phyloP scores from a whole-genome alignment of 1,140 invertebrate species.

The Eubasilissa regina region DNA sequence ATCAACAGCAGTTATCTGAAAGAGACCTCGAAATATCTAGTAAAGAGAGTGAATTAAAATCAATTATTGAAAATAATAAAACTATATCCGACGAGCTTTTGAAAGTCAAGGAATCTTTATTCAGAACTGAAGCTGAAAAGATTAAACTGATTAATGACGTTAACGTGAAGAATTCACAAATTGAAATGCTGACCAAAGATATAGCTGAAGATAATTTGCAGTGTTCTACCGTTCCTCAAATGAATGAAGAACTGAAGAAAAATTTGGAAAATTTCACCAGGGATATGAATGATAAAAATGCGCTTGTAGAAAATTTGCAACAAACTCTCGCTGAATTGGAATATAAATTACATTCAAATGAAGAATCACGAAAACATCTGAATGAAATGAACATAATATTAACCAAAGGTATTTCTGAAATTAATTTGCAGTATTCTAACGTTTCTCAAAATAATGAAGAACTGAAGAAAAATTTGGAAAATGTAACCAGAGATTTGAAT shows the following conservation, averaged over 20 bases:
- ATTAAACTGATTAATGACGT: neutral
- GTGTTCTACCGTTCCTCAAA: constrained; percentile 12
- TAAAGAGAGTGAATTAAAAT: constrained; percentile 21
- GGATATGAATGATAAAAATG: constrained; percentile 11
- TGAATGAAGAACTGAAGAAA: constrained; percentile 36
- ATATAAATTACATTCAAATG: neutral
- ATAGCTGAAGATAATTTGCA: neutral
- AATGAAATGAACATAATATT: no score
- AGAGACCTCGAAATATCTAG: neutral
- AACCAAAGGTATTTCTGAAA: neutral
- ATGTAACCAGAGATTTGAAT: constrained; percentile 4
- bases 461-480: constrained; percentile 32
- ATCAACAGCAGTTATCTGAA: constrained; percentile 14
- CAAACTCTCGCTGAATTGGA: neutral
- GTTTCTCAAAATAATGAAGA: constrained; percentile 37
- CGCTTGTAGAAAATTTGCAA: neutral
- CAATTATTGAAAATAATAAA: constrained; percentile 14
- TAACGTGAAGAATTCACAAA: constrained; percentile 1
- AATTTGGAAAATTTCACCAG: constrained; percentile 31
- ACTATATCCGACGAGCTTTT: neutral
- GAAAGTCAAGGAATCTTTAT: constrained; percentile 2
- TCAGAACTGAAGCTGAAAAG: constrained; percentile 4
- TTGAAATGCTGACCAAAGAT: constrained; percentile 19
- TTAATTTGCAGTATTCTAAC: constrained; percentile 9
- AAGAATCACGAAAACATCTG: no score